Percentiles rank a stretch among this genome's conserved stretches.
Conservation (phyloP, 2,797 vertebrate species). For the Prionace glauca region DNA sequence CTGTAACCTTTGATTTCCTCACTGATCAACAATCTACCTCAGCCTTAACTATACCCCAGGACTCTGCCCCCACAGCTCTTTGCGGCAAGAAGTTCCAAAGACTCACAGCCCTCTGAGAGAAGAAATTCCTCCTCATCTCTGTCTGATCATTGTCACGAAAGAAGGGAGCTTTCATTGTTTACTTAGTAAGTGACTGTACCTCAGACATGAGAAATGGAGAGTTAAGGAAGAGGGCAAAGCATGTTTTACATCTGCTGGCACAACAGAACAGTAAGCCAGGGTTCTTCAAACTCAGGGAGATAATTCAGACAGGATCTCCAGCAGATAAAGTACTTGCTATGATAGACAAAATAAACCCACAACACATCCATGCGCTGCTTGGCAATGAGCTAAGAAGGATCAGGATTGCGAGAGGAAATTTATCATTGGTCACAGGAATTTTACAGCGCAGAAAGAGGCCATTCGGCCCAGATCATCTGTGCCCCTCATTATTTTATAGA, state of each 20-base stretch:
- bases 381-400: not conserved
- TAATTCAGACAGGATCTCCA: not conserved
- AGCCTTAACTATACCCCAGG: no score
- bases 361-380: not conserved
- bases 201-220: not conserved
- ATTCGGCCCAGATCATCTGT: no score
- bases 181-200: not conserved
- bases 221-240: not conserved
- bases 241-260: not conserved
- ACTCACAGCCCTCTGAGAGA: no score
- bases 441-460: no score
- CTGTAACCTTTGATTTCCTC: no score
- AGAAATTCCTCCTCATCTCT: no score
- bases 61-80: no score
- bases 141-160: not conserved
- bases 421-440: not conserved
- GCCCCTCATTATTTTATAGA: no score
- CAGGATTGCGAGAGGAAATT: not conserved
- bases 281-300: not conserved
- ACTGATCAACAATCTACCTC: no score
- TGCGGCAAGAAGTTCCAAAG: no score
- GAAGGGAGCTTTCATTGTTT: not conserved
- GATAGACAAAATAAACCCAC: not conserved
- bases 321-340: not conserved
- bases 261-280: not conserved